Percentiles rank a stretch among this genome's conserved stretches.
phyloP scores from a whole-genome alignment of 2,113 vertebrate species.

The Vidua macroura region DNA sequence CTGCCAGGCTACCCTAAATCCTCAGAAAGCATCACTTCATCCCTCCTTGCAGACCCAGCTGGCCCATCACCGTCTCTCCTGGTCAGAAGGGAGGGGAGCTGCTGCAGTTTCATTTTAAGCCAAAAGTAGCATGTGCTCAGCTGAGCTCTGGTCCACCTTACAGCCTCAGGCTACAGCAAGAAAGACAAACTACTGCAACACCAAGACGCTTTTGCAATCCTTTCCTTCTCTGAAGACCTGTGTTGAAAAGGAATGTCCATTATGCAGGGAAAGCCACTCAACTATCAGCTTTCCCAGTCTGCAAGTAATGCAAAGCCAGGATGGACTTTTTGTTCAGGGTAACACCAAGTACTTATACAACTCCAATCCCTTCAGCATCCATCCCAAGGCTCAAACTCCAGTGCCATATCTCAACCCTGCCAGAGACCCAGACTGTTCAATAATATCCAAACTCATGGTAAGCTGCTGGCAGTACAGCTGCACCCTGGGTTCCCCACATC shows the following conservation, averaged over 20 bases:
- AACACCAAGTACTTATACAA: fast-evolving
- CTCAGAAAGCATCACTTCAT: not conserved
- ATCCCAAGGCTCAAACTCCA: not conserved
- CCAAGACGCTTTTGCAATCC: not conserved
- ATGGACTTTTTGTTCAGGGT: not conserved
- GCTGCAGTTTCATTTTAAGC: not conserved
- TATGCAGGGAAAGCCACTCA: not conserved
- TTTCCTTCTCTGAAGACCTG: not conserved
- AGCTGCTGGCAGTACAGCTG: not conserved
- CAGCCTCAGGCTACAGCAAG: not conserved
- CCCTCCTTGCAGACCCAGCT: not conserved
- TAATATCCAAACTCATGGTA: fast-evolving
- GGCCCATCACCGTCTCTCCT: not conserved
- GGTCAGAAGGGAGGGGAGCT: not conserved
- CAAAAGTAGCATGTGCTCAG: not conserved
- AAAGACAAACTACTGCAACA: not conserved
- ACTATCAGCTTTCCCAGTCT: not conserved
- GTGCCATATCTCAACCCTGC: fast-evolving
- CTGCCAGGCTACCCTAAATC: not conserved
- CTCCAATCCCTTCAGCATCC: not conserved
- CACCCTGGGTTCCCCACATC: not conserved
- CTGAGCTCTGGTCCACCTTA: not conserved
- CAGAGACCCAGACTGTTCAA: not conserved
- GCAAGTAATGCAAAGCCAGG: not conserved
- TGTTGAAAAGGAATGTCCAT: not conserved